phyloP scores from a whole-genome alignment of 2,797 vertebrate species.

The Ctenosaura bakeri region DNA sequence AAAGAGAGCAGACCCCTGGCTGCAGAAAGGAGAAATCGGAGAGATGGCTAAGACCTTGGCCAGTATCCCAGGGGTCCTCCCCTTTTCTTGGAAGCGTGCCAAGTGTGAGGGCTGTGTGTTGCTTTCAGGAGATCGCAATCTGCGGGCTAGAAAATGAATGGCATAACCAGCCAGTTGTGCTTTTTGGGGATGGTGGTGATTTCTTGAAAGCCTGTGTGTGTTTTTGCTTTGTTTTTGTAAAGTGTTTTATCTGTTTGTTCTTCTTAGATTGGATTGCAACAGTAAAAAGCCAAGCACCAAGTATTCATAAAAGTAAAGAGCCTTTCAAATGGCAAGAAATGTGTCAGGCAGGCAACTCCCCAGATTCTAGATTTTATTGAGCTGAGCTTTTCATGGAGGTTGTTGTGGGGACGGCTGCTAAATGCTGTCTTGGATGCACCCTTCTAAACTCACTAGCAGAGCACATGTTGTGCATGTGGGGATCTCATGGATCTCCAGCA shows the following conservation, averaged over 20 bases:
- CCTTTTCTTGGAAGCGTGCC: conserved; percentile 11
- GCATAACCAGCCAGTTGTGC: background rate
- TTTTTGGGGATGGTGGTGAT: background rate
- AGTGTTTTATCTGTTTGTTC: background rate
- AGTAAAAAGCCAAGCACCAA: background rate
- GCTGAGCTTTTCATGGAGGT: background rate
- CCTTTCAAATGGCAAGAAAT: background rate
- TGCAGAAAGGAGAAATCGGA: background rate
- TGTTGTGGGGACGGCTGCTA: background rate
- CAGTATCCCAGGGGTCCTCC: background rate
- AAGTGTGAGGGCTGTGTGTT: background rate
- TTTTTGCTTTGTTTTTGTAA: background rate
- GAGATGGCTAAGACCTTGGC: background rate
- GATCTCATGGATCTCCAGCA: no score
- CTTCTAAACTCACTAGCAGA: background rate
- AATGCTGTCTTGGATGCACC: background rate
- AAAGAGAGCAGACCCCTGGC: background rate
- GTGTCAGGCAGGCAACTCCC: no score
- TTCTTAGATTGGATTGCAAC: background rate
- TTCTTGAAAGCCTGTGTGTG: background rate
- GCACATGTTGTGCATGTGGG: background rate
- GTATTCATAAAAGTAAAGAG: background rate
- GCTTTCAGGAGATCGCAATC: background rate
- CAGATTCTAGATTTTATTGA: background rate
- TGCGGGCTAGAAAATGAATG: background rate